Conservation (phyloP, 2,797 vertebrate genomes). For the Lophotriccus pileatus region DNA sequence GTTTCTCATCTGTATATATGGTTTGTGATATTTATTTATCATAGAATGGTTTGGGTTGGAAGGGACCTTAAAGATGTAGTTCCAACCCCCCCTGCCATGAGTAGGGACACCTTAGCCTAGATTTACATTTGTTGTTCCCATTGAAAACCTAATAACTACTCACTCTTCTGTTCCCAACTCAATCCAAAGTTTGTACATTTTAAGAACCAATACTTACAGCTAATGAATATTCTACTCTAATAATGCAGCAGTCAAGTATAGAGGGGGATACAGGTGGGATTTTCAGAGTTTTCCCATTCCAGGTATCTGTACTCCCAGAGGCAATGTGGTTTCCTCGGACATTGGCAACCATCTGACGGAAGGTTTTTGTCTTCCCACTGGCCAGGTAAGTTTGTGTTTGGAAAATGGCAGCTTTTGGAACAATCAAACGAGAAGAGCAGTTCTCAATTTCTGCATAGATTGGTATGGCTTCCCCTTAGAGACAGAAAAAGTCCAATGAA, state of each 20-base stretch:
- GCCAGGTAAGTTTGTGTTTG: slow-evolving; percentile 84
- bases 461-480: slow-evolving; percentile 81
- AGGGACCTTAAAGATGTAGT: neutral
- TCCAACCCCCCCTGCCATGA: neutral
- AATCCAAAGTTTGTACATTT: neutral
- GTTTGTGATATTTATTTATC: neutral
- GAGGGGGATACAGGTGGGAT: slow-evolving; percentile 82
- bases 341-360: slow-evolving; percentile 80
- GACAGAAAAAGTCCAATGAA: slow-evolving; percentile 37
- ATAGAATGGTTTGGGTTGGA: neutral
- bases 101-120: neutral
- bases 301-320: slow-evolving; percentile 80
- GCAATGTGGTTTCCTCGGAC: slow-evolving; percentile 82
- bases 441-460: slow-evolving; percentile 86
- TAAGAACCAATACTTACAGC: slow-evolving; percentile 72
- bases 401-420: slow-evolving; percentile 85
- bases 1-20: neutral
- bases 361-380: slow-evolving; percentile 77
- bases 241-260: slow-evolving; percentile 82
- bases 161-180: neutral
- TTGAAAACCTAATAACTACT: neutral
- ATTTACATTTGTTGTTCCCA: neutral
- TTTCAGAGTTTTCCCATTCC: slow-evolving; percentile 83
- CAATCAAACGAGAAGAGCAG: slow-evolving; percentile 82
- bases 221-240: slow-evolving; percentile 83